Percentiles rank a stretch among this genome's conserved stretches.
Conservation (phyloP, 2,888 invertebrate species). For the Thymelicus lineola region DNA sequence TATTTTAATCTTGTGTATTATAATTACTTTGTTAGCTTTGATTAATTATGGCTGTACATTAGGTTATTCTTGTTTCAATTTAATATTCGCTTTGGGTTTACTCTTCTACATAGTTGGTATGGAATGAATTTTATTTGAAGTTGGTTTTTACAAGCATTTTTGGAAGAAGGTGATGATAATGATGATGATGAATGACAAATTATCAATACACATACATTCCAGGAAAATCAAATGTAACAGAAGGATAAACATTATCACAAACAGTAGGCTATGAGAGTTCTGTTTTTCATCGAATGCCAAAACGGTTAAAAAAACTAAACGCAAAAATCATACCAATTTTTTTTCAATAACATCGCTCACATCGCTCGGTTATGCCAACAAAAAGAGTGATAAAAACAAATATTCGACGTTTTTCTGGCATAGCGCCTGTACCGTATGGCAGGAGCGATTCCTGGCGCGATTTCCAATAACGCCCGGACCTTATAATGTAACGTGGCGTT, state of each 20-base stretch:
- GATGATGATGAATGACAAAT: no score
- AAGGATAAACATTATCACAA: neutral
- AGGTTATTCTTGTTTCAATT: no score
- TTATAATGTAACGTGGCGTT: conserved; percentile 37
- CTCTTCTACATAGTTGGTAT: no score
- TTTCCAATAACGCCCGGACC: conserved; percentile 35
- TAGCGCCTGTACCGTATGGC: conserved; percentile 26
- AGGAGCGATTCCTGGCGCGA: conserved; percentile 32
- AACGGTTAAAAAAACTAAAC: neutral
- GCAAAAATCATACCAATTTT: conserved; percentile 1
- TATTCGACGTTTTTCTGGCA: conserved; percentile 35
- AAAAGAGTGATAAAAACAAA: conserved; percentile 25
- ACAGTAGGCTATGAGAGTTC: neutral
- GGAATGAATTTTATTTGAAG: no score
- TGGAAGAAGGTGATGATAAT: no score
- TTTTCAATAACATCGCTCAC: conserved; percentile 25
- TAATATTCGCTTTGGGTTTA: no score
- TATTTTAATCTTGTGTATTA: no score
- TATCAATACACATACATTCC: no score
- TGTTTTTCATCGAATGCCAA: neutral
- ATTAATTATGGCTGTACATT: no score
- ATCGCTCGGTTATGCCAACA: conserved; percentile 19
- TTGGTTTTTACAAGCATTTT: no score
- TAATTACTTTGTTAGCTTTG: no score
- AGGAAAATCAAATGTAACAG: neutral